These are phyloP conservation scores for Ochotona princeps DNA, from an alignment of 2,113 vertebrate species.

Conservation along the genomic window DNA sequence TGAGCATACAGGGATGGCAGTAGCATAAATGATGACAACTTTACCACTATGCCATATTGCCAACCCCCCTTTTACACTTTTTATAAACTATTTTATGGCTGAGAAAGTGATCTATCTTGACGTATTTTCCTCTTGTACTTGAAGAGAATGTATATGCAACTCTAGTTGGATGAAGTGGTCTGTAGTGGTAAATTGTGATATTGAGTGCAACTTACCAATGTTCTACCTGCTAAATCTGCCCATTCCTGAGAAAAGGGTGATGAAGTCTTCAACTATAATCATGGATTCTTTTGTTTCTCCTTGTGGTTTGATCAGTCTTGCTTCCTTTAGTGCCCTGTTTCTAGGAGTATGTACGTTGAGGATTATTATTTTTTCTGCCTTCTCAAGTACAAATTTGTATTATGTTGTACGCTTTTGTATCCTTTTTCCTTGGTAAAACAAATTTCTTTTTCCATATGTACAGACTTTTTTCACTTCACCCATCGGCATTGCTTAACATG, in stretches of 20 bases:
- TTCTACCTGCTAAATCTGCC: background rate
- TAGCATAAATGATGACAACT: no score
- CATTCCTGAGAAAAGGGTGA: background rate
- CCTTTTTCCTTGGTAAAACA: background rate
- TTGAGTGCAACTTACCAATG: background rate
- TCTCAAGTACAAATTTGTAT: slow-evolving; percentile 4
- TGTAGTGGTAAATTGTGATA: no score
- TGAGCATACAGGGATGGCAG: no score
- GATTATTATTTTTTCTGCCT: background rate
- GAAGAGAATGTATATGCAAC: background rate
- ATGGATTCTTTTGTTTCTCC: background rate
- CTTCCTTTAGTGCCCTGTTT: background rate
- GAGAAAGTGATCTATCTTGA: background rate
- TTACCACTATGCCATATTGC: no score
- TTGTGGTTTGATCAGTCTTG: background rate
- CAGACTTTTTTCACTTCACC: background rate
- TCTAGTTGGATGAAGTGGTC: background rate
- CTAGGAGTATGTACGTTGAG: background rate
- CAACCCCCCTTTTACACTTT: background rate
- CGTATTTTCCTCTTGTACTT: background rate
- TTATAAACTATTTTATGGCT: background rate
- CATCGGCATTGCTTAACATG: background rate
- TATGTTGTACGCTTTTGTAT: background rate
- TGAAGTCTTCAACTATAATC: no score
- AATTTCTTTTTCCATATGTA: background rate